phyloP scores from a whole-genome alignment of 2,113 vertebrate genomes.

The human (Homo sapiens) region GRCh38 chr17:29519501-29520000 shows the following conservation, averaged over 20 bases:
- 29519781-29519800: slow-evolving; percentile 2
- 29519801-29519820: background rate
- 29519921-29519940: background rate
- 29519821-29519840: background rate
- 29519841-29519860: background rate
- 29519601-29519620: background rate
- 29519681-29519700: slow-evolving; percentile 1
- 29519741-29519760: slow-evolving; percentile 2
- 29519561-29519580: background rate
- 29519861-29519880: background rate
- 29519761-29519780: background rate
- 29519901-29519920: slow-evolving; percentile 13
- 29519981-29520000: too few species aligned
- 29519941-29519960: too few species aligned
- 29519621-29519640: slow-evolving; percentile 13
- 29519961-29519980: too few species aligned
- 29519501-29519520: too few species aligned
- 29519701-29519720: background rate
- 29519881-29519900: background rate
- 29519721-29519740: background rate
- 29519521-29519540: too few species aligned
- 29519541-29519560: background rate
- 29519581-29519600: slow-evolving; percentile 39
- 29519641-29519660: slow-evolving; percentile 23
- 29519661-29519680: background rate